Conservation (phyloP, 2,797 vertebrate genomes). For the Chelidonichthys spinosus region DNA sequence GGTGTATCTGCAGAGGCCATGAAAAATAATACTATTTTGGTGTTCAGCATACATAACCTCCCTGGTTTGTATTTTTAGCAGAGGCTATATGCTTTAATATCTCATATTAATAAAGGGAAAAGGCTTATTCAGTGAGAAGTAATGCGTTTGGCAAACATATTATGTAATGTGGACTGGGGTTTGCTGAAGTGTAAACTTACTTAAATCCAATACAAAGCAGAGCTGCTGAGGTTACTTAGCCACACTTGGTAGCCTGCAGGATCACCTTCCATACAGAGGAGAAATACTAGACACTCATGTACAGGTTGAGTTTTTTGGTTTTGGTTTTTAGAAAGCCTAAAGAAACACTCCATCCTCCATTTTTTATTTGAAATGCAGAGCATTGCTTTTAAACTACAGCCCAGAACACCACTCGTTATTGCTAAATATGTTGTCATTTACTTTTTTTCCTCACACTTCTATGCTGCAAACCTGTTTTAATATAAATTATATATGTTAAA, state of each 20-base stretch:
- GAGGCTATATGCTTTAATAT: not conserved
- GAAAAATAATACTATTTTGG: too few relatives aligned
- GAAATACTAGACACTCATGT: not conserved
- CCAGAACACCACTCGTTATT: not conserved
- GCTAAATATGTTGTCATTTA: too few relatives aligned
- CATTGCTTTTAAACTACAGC: not conserved
- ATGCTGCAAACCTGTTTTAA: too few relatives aligned
- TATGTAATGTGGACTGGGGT: not conserved
- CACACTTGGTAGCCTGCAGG: not conserved
- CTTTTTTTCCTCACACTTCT: too few relatives aligned
- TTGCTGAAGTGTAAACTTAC: not conserved
- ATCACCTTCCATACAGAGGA: not conserved
- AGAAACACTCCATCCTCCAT: not conserved
- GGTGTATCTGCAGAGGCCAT: too few relatives aligned
- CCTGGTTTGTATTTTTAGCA: not conserved
- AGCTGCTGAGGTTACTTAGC: not conserved
- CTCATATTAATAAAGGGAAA: not conserved
- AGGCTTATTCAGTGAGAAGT: not conserved
- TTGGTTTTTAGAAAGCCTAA: constrained; percentile 6
- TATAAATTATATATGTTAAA: constrained; percentile 19
- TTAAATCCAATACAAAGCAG: not conserved
- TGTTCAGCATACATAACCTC: not conserved
- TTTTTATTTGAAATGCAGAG: not conserved
- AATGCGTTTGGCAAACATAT: not conserved
- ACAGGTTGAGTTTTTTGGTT: not conserved